Evolutionary conservation across 2,888 invertebrate species (phyloP), one percentile per base, ranked within the genome.

Genomic region (Auanema freiburgensis): DNA sequence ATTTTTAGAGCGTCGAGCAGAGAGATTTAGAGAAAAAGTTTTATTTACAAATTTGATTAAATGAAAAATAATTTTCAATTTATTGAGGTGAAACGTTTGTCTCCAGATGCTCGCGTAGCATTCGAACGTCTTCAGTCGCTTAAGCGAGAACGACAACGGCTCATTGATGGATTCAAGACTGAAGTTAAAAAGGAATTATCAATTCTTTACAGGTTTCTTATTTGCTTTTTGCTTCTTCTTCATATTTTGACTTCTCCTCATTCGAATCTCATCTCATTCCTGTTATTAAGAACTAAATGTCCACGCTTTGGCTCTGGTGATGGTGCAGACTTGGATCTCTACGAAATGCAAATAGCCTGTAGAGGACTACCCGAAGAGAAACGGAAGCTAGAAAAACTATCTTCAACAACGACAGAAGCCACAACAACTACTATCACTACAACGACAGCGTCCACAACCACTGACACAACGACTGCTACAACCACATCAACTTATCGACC

Each of bases 21-120:
- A 59, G 24, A 33, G 49, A 52, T 59, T 59, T 41, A 6, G 59
- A 51, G 51, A 59, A 50, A 59, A 59, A 52, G 59, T 59, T 33
- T 33, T 33, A 33, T 33, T 33, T 33, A 33, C 33, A 33, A 33
- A 33, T 33, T 33, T 33, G 33, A 33, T 33, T 33, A 33, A 33
- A 33, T 33, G 33, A 33, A 33, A 33, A 33, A 33, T 33, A 33
- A 33, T 33, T 33, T 33, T 8, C 33, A 33, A 33, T 33, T 33
- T 33, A 33, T 33, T 33, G 33, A 46, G 46, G 46, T 46, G 46
- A 46, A 46, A 46, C 16, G 46, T 21, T 21, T 46, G 46, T 46
- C 46, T 18, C 16, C 46, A 16, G 46, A 46, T 46, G 46, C 46
- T 18, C 46, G 46, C 16, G 21, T 18, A 18, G 46, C 46, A 46